These are phyloP conservation scores for Drosophila neocordata DNA, from an alignment of 1,140 invertebrate genomes.

Conservation along the genomic window DNA sequence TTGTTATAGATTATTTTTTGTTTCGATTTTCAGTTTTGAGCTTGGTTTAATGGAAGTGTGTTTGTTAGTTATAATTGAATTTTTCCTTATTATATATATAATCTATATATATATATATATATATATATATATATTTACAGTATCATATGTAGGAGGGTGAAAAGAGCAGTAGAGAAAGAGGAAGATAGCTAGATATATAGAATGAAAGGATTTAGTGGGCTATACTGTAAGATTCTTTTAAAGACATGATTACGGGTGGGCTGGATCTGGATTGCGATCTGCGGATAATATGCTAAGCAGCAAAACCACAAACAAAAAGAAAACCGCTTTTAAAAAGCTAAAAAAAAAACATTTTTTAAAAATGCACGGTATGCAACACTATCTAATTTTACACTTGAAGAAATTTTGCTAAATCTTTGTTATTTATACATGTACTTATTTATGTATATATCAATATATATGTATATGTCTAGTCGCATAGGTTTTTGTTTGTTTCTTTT, in stretches of 20 bases:
- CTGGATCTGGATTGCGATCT: constrained; percentile 25
- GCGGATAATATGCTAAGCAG: constrained; percentile 14
- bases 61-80: constrained; percentile 8
- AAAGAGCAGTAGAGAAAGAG: constrained; percentile 19
- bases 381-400: constrained; percentile 70
- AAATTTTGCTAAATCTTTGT: constrained; percentile 69
- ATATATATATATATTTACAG: neutral
- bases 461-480: constrained; percentile 15
- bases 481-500: neutral
- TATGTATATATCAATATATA: constrained; percentile 20
- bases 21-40: constrained; percentile 22
- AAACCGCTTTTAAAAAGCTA: constrained; percentile 30
- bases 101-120: neutral
- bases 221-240: constrained; percentile 35
- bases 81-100: constrained; percentile 18
- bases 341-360: constrained; percentile 12
- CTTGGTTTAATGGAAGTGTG: constrained; percentile 39
- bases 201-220: constrained; percentile 10
- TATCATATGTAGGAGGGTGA: constrained; percentile 21
- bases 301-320: constrained; percentile 5
- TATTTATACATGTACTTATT: constrained; percentile 23
- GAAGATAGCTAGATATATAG: constrained; percentile 3
- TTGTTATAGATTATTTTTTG: constrained; percentile 1
- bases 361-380: constrained; percentile 35
- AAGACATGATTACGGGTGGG: constrained; percentile 49